Evolutionary conservation across 2,888 invertebrate genomes (phyloP), one percentile per base, ranked within the genome.

Genomic region (Drosophila nigricruria): DNA sequence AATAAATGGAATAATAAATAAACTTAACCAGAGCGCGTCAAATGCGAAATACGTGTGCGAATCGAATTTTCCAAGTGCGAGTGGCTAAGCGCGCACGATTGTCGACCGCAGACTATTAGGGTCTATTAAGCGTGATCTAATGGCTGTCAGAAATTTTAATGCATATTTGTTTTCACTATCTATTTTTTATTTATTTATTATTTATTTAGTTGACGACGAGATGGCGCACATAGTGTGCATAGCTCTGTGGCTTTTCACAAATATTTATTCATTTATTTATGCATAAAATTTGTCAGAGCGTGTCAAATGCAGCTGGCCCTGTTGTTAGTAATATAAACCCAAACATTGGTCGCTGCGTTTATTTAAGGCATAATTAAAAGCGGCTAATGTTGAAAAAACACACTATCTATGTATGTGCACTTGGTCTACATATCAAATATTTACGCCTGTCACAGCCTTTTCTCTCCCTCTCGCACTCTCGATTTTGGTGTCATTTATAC

Each of bases 41-140:
- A 57, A 69, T 63, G 40, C 47, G 30, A 81, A 76, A 56, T 14
- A 34, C 52, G 34, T 36, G 34, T 3, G 20, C 53, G n/a, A 36
- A 12, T 70, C 64, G 54, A 65, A 49, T 59, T 8, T 47, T 10
- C 18, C 34, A 2, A 20, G 20, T 20, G 20, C 5, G 42, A 20
- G 14, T 23, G 30, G 40, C n/a, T 45, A 56, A 16, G 18, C 16
- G 54, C 16, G 54, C 25, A 40, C 38, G 66, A 45, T 54, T 57
- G 47, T 32, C 59, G 53, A 74, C 86, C 89, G 57, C 86, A 85
- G 66, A 73, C 85, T 88, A 89, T 89, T 86, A 77, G 80, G 80
- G 88, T 88, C 75, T 89, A 86, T 86, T 89, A 85, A 77, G 81
- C 83, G 69, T 74, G 57, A 79, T 77, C 88, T 85, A 89, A 86